phyloP scores from a whole-genome alignment of 2,888 invertebrate genomes.

The Odontocolon sp. region DNA sequence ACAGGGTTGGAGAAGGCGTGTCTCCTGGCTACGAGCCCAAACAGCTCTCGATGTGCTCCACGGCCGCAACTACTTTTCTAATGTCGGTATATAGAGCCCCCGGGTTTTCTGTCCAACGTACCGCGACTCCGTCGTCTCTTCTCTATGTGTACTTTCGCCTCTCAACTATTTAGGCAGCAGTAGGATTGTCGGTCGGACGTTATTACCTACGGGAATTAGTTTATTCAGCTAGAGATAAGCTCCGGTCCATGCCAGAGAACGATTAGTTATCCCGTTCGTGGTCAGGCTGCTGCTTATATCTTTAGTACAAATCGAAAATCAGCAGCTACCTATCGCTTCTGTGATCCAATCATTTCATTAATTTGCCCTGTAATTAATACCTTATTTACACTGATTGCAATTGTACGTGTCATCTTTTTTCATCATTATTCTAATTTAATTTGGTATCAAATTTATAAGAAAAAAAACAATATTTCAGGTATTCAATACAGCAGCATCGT shows the following conservation, averaged over 20 bases:
- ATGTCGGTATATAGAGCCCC: conserved; percentile 18
- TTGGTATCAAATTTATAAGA: no score
- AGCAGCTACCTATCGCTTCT: no score
- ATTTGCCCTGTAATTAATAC: no score
- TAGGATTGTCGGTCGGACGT: conserved; percentile 26
- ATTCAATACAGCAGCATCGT: conserved; percentile 63
- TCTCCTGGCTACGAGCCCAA: conserved; percentile 56
- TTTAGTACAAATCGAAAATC: no score
- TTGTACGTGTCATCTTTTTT: no score
- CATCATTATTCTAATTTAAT: no score
- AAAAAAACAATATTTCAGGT: conserved; percentile 45
- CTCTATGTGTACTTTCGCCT: conserved; percentile 18
- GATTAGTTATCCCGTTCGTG: background rate
- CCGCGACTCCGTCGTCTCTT: conserved; percentile 32
- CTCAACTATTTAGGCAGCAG: conserved; percentile 29
- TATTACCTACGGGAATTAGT: conserved; percentile 56
- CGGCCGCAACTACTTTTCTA: conserved; percentile 54
- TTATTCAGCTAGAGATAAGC: conserved; percentile 5
- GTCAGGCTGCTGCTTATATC: no score
- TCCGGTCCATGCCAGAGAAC: background rate
- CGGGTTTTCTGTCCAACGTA: conserved; percentile 34
- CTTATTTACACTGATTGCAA: no score
- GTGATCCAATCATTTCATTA: no score
- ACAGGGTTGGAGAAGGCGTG: conserved; percentile 44
- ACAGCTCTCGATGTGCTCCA: conserved; percentile 41